These are phyloP conservation scores for Terebella lapidaria DNA, from an alignment of 2,888 invertebrate species.

Conservation along the genomic window DNA sequence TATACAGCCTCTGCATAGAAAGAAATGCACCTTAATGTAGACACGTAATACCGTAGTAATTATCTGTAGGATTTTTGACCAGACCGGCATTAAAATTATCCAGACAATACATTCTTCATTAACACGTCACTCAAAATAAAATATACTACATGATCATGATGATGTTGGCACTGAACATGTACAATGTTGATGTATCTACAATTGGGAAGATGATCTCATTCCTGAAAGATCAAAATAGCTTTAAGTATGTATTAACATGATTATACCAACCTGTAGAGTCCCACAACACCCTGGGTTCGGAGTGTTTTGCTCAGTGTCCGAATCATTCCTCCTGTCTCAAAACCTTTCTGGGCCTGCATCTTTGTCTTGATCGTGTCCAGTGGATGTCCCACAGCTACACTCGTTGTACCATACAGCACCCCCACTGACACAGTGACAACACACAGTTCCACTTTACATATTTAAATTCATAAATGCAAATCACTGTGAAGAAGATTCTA, in stretches of 20 bases:
- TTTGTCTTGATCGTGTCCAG: constrained; percentile 51
- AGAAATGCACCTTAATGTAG: too few relatives aligned
- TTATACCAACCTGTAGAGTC: constrained; percentile 43
- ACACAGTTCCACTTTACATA: background rate
- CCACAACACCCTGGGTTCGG: constrained; percentile 40
- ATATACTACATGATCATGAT: background rate
- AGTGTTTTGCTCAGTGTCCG: constrained; percentile 41
- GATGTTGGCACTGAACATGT: background rate
- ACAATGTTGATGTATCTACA: background rate
- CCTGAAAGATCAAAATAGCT: too few relatives aligned
- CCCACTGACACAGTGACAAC: constrained; percentile 37
- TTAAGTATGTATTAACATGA: too few relatives aligned
- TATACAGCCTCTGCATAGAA: constrained; percentile 42
- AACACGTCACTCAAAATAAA: too few relatives aligned
- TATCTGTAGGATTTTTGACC: too few relatives aligned
- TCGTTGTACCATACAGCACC: constrained; percentile 48
- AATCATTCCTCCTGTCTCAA: constrained; percentile 42
- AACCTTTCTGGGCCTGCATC: constrained; percentile 50
- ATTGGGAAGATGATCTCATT: background rate
- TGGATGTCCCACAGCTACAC: constrained; percentile 47
- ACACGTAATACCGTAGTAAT: too few relatives aligned
- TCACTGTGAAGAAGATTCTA: too few relatives aligned
- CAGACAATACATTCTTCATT: too few relatives aligned
- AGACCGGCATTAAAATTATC: too few relatives aligned
- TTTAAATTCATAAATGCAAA: background rate